Evolutionary conservation across 2,113 vertebrate genomes (phyloP).

Genomic region (Xenopus laevis): DNA sequence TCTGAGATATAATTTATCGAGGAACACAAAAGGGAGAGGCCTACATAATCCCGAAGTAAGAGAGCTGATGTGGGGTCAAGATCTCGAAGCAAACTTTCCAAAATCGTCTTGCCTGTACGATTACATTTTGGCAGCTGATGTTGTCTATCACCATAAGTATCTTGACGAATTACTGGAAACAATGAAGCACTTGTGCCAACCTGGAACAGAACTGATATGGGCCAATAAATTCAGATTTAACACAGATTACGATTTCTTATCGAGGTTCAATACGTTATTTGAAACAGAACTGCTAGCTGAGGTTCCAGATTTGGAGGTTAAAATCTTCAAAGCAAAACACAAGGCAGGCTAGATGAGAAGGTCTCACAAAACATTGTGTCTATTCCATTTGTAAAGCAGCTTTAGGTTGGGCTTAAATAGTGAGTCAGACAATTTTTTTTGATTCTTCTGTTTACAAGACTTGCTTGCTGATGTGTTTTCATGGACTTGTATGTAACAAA

Average conservation of each 20-base stretch:
- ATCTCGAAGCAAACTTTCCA: constrained; percentile 68
- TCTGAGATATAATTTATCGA: constrained; percentile 74
- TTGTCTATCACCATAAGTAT: constrained; percentile 82
- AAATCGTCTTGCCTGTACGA: constrained; percentile 69
- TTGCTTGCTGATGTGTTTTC: too few relatives aligned
- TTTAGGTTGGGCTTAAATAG: too few relatives aligned
- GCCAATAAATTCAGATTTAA: constrained; percentile 85
- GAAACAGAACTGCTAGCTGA: constrained; percentile 72
- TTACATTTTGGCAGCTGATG: constrained; percentile 83
- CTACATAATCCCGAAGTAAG: constrained; percentile 71
- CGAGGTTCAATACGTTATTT: constrained; percentile 70
- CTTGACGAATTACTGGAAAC: constrained; percentile 75
- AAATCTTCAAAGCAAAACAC: constrained; percentile 75
- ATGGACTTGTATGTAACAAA: too few relatives aligned
- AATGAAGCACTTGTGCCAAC: constrained; percentile 79
- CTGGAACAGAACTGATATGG: constrained; percentile 82
- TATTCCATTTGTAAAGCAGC: neutral
- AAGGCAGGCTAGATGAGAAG: constrained; percentile 54
- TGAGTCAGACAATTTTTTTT: too few relatives aligned
- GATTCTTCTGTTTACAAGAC: too few relatives aligned
- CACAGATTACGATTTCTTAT: constrained; percentile 75
- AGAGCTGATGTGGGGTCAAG: constrained; percentile 75
- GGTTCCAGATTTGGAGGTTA: constrained; percentile 75
- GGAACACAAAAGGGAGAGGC: constrained; percentile 70
- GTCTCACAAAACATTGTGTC: too few relatives aligned